These are phyloP conservation scores for Congeria kusceri DNA, from an alignment of 2,888 invertebrate species.

Conservation along the genomic window DNA sequence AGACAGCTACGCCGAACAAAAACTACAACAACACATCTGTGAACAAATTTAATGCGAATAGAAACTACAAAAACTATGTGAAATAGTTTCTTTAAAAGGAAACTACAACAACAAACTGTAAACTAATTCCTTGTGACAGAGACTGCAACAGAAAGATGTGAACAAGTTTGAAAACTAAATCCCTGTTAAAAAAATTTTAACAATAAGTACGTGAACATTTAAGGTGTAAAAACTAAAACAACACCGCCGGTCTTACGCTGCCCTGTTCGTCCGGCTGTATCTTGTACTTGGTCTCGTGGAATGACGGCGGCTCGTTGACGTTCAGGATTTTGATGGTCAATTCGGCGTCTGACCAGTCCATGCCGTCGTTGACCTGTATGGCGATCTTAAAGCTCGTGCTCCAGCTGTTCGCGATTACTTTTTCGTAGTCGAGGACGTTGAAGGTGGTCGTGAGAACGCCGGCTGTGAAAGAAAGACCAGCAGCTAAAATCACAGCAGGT, in stretches of 20 bases:
- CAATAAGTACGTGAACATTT: too few species aligned
- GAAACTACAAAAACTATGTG: too few species aligned
- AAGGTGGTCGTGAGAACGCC: conserved; percentile 48
- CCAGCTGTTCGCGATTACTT: background rate
- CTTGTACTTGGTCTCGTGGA: conserved; percentile 55
- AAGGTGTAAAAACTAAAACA: too few species aligned
- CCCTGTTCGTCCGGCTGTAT: conserved; percentile 48
- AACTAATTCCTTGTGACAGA: too few species aligned
- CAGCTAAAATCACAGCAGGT: too few species aligned
- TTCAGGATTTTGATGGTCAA: conserved; percentile 42
- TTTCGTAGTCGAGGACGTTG: conserved; percentile 57
- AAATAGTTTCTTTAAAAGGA: too few species aligned
- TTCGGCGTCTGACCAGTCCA: conserved; percentile 26
- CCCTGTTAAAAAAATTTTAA: background rate
- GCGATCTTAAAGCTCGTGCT: background rate
- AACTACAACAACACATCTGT: too few species aligned
- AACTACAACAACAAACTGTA: too few species aligned
- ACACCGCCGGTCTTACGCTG: conserved; percentile 29
- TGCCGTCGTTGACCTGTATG: conserved; percentile 48
- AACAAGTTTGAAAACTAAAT: background rate
- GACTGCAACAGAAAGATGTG: too few species aligned
- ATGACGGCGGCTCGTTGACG: conserved; percentile 60
- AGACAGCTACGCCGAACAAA: too few species aligned
- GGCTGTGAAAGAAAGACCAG: conserved; percentile 23
- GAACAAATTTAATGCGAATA: too few species aligned